A percentile compares a stretch with the other conserved stretches of the same genome.
These are phyloP conservation scores for Chrysolophus pictus DNA, from an alignment of 2,797 vertebrate genomes.

Conservation along the genomic window DNA sequence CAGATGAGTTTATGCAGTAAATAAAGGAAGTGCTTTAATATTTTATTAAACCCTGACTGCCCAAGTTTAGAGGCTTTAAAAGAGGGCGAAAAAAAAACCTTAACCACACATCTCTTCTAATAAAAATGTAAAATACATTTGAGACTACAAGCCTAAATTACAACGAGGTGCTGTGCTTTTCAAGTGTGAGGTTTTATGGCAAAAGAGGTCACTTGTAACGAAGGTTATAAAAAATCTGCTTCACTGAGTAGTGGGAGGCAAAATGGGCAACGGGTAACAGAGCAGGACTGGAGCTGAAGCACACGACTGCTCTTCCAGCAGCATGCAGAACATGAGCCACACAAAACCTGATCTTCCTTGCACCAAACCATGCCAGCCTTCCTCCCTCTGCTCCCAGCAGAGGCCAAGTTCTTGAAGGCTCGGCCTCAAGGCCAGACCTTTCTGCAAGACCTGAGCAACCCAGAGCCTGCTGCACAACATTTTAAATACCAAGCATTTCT, in stretches of 20 bases:
- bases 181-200: neutral
- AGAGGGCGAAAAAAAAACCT: neutral
- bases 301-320: neutral
- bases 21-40: neutral
- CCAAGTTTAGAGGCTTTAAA: neutral
- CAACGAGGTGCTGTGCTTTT: neutral
- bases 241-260: neutral
- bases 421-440: neutral
- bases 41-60: neutral
- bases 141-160: neutral
- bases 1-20: neutral
- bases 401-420: neutral
- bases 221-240: neutral
- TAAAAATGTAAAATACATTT: neutral
- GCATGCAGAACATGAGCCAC: neutral
- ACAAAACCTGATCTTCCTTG: rapidly evolving
- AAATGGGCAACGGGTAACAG: neutral
- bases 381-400: neutral
- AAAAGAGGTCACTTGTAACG: neutral
- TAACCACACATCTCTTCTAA: neutral
- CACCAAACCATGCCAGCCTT: neutral
- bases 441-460: neutral
- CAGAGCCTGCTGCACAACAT: neutral
- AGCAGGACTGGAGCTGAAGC: neutral
- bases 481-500: neutral